Percentiles rank a stretch among this genome's conserved stretches.
These are phyloP conservation scores for Metellina segmentata DNA, from an alignment of 2,888 invertebrate species.

Conservation along the genomic window DNA sequence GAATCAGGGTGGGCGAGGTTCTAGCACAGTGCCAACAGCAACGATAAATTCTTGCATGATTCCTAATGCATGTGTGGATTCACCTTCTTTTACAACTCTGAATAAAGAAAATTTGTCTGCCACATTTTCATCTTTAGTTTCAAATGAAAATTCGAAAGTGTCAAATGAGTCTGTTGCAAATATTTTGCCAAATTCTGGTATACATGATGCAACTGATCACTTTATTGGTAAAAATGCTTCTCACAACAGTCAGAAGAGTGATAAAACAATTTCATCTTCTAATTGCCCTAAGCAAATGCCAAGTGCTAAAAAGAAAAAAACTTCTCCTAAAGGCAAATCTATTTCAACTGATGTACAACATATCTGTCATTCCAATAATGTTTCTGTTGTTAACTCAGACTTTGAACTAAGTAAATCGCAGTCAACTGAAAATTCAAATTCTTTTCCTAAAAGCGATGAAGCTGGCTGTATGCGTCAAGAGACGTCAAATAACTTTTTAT, in stretches of 20 bases:
- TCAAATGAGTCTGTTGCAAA: slow-evolving; percentile 7
- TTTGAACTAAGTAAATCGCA: slow-evolving; percentile 49
- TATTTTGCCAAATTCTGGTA: background rate
- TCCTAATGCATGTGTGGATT: slow-evolving; percentile 29
- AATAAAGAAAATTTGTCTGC: slow-evolving; percentile 33
- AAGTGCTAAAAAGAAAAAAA: slow-evolving; percentile 56
- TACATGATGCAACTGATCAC: background rate
- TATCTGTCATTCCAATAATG: slow-evolving; percentile 16
- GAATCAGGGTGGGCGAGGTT: slow-evolving; percentile 5
- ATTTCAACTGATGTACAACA: slow-evolving; percentile 10
- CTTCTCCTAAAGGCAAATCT: slow-evolving; percentile 7
- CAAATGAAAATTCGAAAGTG: slow-evolving; percentile 20
- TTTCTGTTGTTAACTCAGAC: slow-evolving; percentile 1
- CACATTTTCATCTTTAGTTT: slow-evolving; percentile 15
- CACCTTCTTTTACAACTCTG: slow-evolving; percentile 26
- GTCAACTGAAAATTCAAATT: slow-evolving; percentile 34
- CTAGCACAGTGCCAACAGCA: slow-evolving; percentile 18
- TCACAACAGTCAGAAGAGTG: background rate
- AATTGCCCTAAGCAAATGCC: slow-evolving; percentile 16
- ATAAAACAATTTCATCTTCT: background rate
- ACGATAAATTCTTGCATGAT: slow-evolving; percentile 3
- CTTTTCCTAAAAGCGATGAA: slow-evolving; percentile 52
- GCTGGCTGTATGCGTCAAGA: slow-evolving; percentile 43
- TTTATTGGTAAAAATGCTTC: background rate
- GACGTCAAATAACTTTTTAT: slow-evolving; percentile 30